Evolutionary conservation across 1,140 invertebrate species (phyloP), one percentile per base, ranked within the genome.

Genomic region (Steinernema khuongi): DNA sequence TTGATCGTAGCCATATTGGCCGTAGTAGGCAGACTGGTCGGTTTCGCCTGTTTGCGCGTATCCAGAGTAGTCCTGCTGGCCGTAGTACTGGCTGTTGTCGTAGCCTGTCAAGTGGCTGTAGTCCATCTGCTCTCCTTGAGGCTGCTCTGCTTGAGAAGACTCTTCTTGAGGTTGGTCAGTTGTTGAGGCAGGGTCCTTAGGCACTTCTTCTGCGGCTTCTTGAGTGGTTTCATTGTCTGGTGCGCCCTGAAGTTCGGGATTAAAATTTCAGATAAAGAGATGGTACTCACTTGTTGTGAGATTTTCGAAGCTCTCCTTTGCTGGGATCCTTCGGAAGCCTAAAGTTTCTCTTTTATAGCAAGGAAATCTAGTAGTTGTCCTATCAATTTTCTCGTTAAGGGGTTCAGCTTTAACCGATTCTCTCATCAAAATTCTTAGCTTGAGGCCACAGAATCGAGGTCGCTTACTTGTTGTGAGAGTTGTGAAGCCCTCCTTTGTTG

Each of bases 31-130:
- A 11, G 67, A 29, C 0, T 70, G 33, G 22, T 29, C 66, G 31
- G 44, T 31, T 33, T 72, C 71, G 18, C 22, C 71, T n/a, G 19
- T 70, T 36, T 74, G 72, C 0, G 68, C 73, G 70, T 74, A 74
- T 2, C 43, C 68, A 0, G 73, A 74, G 60, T 74, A 74, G 26
- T 74, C 72, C 26, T 74, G 68, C n/a, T n/a, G 7, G 4, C 50
- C 50, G 50, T 60, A 60, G 26, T 60, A 60, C 22, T 60, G 50
- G 50, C 50, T 60, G 11, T 22, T 11, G 50, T 60, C 50, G 50
- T 60, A 60, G 4, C 50, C 50, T 7, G 14, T 60, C 7, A 60
- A 22, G 11, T 11, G 11, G 19, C 50, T 60, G 22, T 60, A 60
- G 19, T 60, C 22, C 50, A 60, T 60, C 22, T 11, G 50, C 22